Evolutionary conservation across 2,113 vertebrate species (phyloP), one percentile per base, ranked within the genome.

Genomic region (Vanacampus margaritifer): DNA sequence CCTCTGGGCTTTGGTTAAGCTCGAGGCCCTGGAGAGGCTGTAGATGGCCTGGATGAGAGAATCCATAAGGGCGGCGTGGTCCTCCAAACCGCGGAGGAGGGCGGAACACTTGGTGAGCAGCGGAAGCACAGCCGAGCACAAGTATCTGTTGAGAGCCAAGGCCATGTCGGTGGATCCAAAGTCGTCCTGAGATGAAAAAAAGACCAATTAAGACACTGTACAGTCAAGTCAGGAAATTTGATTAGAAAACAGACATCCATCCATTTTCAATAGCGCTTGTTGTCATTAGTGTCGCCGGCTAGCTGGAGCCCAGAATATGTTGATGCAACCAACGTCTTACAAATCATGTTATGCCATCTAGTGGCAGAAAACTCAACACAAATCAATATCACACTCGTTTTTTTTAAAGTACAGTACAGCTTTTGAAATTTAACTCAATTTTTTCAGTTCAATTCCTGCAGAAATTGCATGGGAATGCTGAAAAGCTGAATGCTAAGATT

Each of bases 131-230:
- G 94, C 92, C 4, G 93, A 91, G 78, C 95, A 97, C 65, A 98
- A 89, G 83, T 98, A 98, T 68, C 96, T 92, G 82, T 98, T 98
- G 70, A 98, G 90, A 69, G 95, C 95, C 89, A 98, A 84, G 35
- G 96, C 94, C 96, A 98, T 97, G 80, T 98, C 96, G 0, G 94
- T 96, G 41, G 95, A 94, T 69, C 94, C 95, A 78, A 98, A 83
- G 62, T 93, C 94, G 62, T 86, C 92, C 96, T 98, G 78, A 0
- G 2, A 9, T 23, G 37, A 68, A 28, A 16, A 67, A 13, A 37
- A 26, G 12, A 63, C 19, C 10, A 66, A 10, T 39, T 57, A 19
- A n/a, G 43, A 14, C 3, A 24, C 32, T 17, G 43, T 35, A 28
- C 13, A 39, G 26, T 51, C 23, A 50, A 41, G 24, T 7, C 16